A percentile compares a stretch with the other conserved stretches of the same genome.
Evolutionary conservation across 2,888 invertebrate species (phyloP).

Genomic region (Lymantria monacha): DNA sequence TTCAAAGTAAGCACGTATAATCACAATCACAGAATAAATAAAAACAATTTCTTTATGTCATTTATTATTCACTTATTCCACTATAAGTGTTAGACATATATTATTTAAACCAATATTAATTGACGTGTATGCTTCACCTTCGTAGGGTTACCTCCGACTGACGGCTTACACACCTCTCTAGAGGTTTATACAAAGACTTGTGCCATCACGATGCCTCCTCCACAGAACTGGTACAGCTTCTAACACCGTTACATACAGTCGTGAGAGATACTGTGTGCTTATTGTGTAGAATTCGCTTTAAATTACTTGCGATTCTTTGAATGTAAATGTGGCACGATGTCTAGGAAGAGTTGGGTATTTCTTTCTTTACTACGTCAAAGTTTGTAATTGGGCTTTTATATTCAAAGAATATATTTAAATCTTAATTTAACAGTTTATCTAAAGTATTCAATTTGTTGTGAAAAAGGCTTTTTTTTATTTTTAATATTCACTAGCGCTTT

Average conservation of each 20-base stretch:
- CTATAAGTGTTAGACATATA: constrained; percentile 2
- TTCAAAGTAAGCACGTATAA: constrained; percentile 17
- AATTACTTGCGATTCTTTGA: constrained; percentile 3
- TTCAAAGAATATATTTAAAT: too few species aligned
- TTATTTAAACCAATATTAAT: neutral
- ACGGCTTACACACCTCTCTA: constrained; percentile 23
- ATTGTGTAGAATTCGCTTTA: constrained; percentile 3
- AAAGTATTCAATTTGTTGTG: too few species aligned
- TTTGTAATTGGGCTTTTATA: too few species aligned
- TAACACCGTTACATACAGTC: constrained; percentile 33
- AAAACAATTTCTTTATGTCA: constrained; percentile 20
- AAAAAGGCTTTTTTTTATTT: too few species aligned
- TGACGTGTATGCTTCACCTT: constrained; percentile 22
- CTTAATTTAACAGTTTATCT: too few species aligned
- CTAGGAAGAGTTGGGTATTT: neutral
- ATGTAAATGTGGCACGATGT: constrained; percentile 1
- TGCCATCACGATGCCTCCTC: constrained; percentile 31
- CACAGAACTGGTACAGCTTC: constrained; percentile 20
- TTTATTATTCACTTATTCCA: constrained; percentile 17
- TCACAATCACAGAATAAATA: constrained; percentile 25
- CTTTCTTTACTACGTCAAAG: neutral
- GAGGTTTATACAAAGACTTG: constrained; percentile 32
- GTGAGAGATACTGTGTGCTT: constrained; percentile 14
- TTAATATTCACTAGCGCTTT: too few species aligned
- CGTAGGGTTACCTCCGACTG: constrained; percentile 29